Conservation (phyloP, 2,113 vertebrate species). For the Hymenochirus boettgeri region DNA sequence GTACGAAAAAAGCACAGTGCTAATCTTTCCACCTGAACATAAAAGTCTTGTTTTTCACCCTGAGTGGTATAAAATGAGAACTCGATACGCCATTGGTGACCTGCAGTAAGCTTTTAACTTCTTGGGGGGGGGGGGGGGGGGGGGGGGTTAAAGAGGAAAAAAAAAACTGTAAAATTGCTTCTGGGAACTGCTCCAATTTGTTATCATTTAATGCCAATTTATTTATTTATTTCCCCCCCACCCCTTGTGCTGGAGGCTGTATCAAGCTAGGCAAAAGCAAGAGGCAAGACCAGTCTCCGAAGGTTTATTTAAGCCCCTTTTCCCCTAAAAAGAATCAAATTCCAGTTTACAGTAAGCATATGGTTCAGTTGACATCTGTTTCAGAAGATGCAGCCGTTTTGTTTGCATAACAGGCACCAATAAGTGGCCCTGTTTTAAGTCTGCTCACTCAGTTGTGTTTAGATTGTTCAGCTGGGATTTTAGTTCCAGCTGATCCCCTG, state of each 20-base stretch:
- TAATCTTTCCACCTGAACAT: conserved; percentile 71
- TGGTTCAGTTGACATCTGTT: conserved; percentile 79
- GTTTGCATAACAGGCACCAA: conserved; percentile 77
- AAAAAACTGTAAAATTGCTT: conserved; percentile 81
- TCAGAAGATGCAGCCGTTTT: conserved; percentile 70
- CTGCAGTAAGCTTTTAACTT: conserved; percentile 75
- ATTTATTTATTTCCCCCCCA: conserved; percentile 63
- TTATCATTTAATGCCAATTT: conserved; percentile 88
- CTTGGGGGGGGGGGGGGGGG: conserved; percentile 71
- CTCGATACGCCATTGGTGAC: conserved; percentile 72
- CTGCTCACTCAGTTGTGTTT: conserved; percentile 76
- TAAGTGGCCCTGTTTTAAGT: conserved; percentile 78
- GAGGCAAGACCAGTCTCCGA: conserved; percentile 66
- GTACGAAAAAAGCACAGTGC: conserved; percentile 51
- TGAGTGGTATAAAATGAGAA: conserved; percentile 76
- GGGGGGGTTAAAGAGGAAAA: conserved; percentile 69
- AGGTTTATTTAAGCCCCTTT: conserved; percentile 75
- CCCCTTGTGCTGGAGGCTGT: too few species aligned
- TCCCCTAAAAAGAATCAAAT: conserved; percentile 71
- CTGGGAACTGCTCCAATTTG: conserved; percentile 85
- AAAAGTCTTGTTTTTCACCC: conserved; percentile 60
- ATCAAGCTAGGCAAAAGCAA: conserved; percentile 57
- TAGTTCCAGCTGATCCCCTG: conserved; percentile 76
- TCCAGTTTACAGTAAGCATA: conserved; percentile 81
- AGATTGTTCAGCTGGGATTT: conserved; percentile 80